phyloP scores from a whole-genome alignment of 2,888 invertebrate species.

The Omphaloscelis lunosa region DNA sequence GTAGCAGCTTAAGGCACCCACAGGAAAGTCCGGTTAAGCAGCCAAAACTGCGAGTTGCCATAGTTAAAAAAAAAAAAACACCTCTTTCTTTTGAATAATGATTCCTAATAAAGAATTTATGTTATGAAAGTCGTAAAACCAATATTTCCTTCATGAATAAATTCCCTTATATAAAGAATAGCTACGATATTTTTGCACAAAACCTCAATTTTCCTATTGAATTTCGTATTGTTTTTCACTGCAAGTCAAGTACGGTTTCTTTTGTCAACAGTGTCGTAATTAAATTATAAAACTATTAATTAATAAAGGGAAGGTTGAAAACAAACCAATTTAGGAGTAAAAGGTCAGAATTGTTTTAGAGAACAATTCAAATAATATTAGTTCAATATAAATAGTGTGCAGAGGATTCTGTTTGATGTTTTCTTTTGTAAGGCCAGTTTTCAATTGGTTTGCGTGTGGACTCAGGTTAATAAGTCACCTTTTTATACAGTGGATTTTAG shows the following conservation, averaged over 20 bases:
- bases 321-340: constrained; percentile 18
- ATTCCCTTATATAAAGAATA: not conserved
- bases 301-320: constrained; percentile 17
- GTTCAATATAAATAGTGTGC: not conserved
- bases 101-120: too few species aligned
- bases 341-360: not conserved
- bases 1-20: too few species aligned
- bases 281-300: constrained; percentile 47
- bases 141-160: constrained; percentile 1
- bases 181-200: not conserved
- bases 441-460: not conserved
- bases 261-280: constrained; percentile 29
- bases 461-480: not conserved
- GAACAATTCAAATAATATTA: not conserved
- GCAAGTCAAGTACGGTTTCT: constrained; percentile 17
- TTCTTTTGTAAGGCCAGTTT: not conserved
- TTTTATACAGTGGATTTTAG: not conserved
- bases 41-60: too few species aligned
- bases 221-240: constrained; percentile 27
- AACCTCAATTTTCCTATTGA: constrained; percentile 1
- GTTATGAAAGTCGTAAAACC: not conserved
- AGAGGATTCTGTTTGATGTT: not conserved
- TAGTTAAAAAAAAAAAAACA: too few species aligned
- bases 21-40: too few species aligned
- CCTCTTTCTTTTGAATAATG: not conserved